phyloP scores from a whole-genome alignment of 2,797 vertebrate species.

The Anisognathus igniventris region DNA sequence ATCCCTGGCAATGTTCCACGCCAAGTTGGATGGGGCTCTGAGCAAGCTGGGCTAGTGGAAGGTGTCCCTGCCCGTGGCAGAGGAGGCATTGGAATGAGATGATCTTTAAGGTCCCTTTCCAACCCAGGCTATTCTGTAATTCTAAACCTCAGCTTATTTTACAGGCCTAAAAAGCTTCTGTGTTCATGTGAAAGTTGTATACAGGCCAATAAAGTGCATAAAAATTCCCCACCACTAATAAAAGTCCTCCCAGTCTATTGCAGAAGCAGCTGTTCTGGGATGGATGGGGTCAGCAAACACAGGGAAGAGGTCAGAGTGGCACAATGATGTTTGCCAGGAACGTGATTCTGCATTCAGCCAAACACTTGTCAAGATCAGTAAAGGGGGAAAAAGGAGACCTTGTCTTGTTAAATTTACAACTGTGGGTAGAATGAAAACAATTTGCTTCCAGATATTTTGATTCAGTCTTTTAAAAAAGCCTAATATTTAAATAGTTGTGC shows the following conservation, averaged over 20 bases:
- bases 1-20: rapidly evolving
- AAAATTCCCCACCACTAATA: not conserved
- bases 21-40: not conserved
- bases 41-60: rapidly evolving
- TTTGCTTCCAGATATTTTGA: not conserved
- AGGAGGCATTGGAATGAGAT: not conserved
- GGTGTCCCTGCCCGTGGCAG: not conserved
- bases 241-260: not conserved
- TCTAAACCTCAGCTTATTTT: not conserved
- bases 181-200: not conserved
- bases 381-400: not conserved
- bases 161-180: not conserved
- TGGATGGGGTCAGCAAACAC: not conserved
- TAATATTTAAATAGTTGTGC: not conserved
- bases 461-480: not conserved
- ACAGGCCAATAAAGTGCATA: not conserved
- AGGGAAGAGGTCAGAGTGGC: not conserved
- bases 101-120: not conserved
- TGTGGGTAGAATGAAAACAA: not conserved
- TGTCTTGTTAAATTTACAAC: not conserved
- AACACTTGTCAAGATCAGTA: not conserved
- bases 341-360: not conserved
- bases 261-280: not conserved
- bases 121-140: not conserved
- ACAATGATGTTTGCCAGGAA: not conserved